Conservation (phyloP, 2,888 invertebrate genomes). For the Antheraea yamamai region DNA sequence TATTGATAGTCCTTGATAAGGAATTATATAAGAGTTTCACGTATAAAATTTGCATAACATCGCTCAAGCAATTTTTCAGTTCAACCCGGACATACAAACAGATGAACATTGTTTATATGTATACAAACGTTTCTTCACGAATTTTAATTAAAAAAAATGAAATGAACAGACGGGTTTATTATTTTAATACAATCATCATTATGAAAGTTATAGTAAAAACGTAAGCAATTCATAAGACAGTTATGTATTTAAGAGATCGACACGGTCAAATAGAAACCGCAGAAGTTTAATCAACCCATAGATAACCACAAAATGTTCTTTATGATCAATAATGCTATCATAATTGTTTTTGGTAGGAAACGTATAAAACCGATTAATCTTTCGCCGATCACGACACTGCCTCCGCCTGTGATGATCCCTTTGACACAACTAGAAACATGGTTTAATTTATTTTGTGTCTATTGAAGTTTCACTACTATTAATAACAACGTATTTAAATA, state of each 20-base stretch:
- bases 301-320: conserved; percentile 3
- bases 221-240: background rate
- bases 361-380: conserved; percentile 57
- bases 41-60: too few relatives aligned
- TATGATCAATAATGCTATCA: conserved; percentile 13
- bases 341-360: conserved; percentile 50
- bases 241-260: background rate
- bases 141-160: too few relatives aligned
- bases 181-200: background rate
- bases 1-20: too few relatives aligned
- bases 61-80: too few relatives aligned
- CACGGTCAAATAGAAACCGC: background rate
- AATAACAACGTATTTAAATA: background rate
- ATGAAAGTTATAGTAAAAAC: background rate
- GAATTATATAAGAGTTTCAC: too few relatives aligned
- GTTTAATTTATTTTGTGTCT: background rate
- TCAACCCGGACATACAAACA: too few relatives aligned
- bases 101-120: too few relatives aligned
- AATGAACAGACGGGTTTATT: too few relatives aligned
- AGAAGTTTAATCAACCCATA: conserved; percentile 5
- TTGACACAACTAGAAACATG: conserved; percentile 2
- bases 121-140: too few relatives aligned
- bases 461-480: background rate
- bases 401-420: conserved; percentile 21
- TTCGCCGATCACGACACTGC: conserved; percentile 57